Evolutionary conservation across 2,888 invertebrate species (phyloP), one percentile per base, ranked within the genome.

Genomic region (Apotomis betuletana): DNA sequence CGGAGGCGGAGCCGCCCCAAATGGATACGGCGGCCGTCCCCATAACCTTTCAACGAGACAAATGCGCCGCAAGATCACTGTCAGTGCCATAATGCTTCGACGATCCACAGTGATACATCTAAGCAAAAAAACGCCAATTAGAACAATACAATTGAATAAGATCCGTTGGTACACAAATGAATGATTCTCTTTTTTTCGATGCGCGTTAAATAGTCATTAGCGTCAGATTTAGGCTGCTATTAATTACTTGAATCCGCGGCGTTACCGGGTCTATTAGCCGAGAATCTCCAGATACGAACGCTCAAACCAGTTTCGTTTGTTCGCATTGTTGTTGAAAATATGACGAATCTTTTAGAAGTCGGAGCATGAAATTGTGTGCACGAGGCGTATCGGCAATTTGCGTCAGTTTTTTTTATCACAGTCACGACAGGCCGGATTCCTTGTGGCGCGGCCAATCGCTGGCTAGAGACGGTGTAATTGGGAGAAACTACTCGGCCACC

Each of bases 321-420:
- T 78, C 80, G 75, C 76, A 78, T 83, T 82, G 79, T 86, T 86
- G 86, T 87, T 84, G 84, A 87, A 85, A 81, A 81, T 92, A 91
- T 92, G 91, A 91, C 90, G 89, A 91, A 91, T 91, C 89, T 89
- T 78, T 81, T 80, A 85, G 85, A 90, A 88, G 87, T 80, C 86
- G 84, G 86, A 85, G 89, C 92, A 91, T 92, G 91, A 92, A 93
- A 92, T 92, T 92, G 91, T 91, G 93, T 91, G 90, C 92, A 88
- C 90, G 90, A 91, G 90, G 89, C 92, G 92, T 92, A 92, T 92
- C 93, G 90, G 86, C 90, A 90, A 93, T 92, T 93, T 90, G 92
- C 92, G 91, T 91, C 91, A 91, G 91, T 88, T 93, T 92, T 89
- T 86, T 91, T 92, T 88, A 90, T 90, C 90, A 88, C 87, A 90